Evolutionary conservation across 2,113 vertebrate species (phyloP).

Genomic region (Sapajus apella): DNA sequence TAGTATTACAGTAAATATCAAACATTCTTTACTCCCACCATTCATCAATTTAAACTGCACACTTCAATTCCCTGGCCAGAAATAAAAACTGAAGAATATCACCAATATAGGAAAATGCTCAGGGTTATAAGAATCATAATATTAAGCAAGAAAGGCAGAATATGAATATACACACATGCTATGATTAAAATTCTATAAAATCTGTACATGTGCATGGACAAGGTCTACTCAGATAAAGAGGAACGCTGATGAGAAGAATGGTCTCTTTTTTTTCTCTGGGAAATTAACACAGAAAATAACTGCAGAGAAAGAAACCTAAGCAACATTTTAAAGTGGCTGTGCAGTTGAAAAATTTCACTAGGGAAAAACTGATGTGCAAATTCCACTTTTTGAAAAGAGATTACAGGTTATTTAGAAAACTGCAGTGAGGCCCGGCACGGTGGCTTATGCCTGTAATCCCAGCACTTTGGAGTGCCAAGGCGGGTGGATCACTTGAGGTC

Average conservation of each 20-base stretch:
- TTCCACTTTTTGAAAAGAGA: not conserved
- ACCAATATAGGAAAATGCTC: not conserved
- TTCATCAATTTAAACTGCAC: not conserved
- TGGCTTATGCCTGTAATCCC: no score
- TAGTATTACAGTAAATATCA: not conserved
- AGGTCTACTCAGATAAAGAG: not conserved
- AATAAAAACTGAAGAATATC: not conserved
- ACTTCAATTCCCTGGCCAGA: not conserved
- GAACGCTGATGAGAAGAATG: not conserved
- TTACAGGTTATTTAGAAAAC: constrained; percentile 10
- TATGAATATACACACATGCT: not conserved
- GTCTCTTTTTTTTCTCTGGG: not conserved
- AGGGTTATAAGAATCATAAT: not conserved
- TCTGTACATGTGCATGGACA: not conserved
- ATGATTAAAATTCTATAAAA: not conserved
- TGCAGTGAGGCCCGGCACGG: not conserved
- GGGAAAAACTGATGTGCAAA: not conserved
- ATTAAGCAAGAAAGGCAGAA: not conserved
- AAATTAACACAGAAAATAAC: constrained; percentile 26
- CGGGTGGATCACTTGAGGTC: no score
- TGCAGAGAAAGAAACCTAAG: not conserved
- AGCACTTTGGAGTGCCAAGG: no score
- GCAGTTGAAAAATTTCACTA: not conserved
- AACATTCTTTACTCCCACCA: not conserved
- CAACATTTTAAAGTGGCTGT: not conserved